Evolutionary conservation across 2,113 vertebrate genomes (phyloP), one percentile per base, ranked within the genome.

Genomic region (Albula glossodonta): DNA sequence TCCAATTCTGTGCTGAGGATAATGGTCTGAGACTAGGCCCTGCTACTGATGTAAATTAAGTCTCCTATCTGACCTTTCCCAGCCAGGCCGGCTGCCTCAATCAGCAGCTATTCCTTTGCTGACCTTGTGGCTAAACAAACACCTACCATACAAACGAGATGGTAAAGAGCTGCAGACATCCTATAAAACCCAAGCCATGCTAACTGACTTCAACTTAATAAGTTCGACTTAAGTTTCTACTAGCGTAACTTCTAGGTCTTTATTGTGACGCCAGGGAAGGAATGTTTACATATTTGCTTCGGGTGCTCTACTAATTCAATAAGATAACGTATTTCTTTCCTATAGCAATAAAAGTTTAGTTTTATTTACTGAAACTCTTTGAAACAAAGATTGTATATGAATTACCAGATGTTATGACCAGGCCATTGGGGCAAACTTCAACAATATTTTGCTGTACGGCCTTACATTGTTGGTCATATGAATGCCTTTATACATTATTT

Each of bases 31-130:
- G 86, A 74, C 85, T 88, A 41, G 81, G 91, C 87, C 87, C 31
- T 17, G 81, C 89, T 88, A 84, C 82, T 90, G 88, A 93, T 92
- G 87, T 83, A 91, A 92, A 95, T 92, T 88, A 90, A 90, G 94
- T 92, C 85, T 89, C 80, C 86, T 88, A 88, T 90, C 88, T 87
- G 89, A 92, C 86, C 87, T 89, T 88, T 87, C 88, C 86, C 88
- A 90, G 85, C 85, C 87, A 87, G 89, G 91, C 84, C 87, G 87
- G 87, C 87, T 84, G 84, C 80, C 82, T 82, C 51, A 51, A 79
- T 85, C 52, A 87, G 88, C 87, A 83, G 5, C 86, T 87, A 86
- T 85, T 90, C 84, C 78, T 57, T 83, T 70, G 17, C 57, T 86
- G 86, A 91, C 88, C 87, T 82, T 51, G 17, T 83, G 87, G 83